Evolutionary conservation across 2,888 invertebrate species (phyloP).

Genomic region (Plagodis dolabraria): DNA sequence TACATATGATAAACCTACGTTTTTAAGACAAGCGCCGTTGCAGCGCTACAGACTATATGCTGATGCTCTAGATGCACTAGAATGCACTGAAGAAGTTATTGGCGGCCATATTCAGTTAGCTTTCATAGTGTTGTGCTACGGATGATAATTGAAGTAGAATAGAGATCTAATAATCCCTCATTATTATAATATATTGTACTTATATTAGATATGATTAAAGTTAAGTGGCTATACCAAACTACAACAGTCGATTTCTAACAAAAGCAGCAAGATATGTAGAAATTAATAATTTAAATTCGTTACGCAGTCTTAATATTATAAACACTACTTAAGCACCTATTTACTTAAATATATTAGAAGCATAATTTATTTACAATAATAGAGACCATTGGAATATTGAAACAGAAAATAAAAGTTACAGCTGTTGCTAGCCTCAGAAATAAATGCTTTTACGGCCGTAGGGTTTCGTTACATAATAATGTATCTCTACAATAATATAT

Average conservation of each 20-base stretch:
- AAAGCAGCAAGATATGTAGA: constrained; percentile 38
- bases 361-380: constrained; percentile 38
- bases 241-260: constrained; percentile 7
- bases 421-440: constrained; percentile 5
- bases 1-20: too few species aligned
- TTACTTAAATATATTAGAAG: constrained; percentile 40
- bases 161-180: too few species aligned
- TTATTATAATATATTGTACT: too few species aligned
- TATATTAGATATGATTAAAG: too few species aligned
- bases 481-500: constrained; percentile 17
- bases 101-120: too few species aligned
- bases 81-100: too few species aligned
- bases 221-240: too few species aligned
- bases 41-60: too few species aligned
- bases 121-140: too few species aligned
- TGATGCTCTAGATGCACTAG: too few species aligned
- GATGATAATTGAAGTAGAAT: too few species aligned
- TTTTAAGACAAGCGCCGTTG: too few species aligned
- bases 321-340: constrained; percentile 70
- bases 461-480: background rate
- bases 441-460: background rate
- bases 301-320: constrained; percentile 75
- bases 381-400: background rate
- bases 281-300: constrained; percentile 77
- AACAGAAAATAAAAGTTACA: background rate